A percentile compares a stretch with the other conserved stretches of the same genome.
Conservation (phyloP, 2,113 vertebrate genomes). For the Chiloscyllium plagiosum region DNA sequence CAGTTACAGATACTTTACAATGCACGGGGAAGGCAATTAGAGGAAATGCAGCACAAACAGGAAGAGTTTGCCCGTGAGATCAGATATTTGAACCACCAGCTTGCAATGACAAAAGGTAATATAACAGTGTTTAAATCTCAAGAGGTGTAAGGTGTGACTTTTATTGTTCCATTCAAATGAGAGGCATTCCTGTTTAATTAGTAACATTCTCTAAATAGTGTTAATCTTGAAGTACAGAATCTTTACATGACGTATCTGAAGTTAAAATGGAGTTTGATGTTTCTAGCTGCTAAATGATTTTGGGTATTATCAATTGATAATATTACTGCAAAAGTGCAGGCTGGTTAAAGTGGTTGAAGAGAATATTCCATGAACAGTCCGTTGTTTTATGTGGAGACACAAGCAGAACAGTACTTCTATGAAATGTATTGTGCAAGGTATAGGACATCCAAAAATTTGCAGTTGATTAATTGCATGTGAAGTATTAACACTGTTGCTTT, state of each 20-base stretch:
- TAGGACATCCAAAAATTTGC: neutral
- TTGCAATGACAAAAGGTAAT: constrained; percentile 80
- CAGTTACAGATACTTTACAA: constrained; percentile 85
- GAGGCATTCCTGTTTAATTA: neutral
- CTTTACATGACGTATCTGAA: neutral
- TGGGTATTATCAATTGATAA: neutral
- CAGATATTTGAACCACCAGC: constrained; percentile 85
- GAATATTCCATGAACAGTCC: neutral
- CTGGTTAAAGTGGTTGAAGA: neutral
- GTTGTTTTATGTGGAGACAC: neutral
- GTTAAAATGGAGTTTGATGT: neutral
- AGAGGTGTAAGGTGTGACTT: neutral
- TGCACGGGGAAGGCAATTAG: constrained; percentile 78
- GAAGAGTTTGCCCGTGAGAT: constrained; percentile 77
- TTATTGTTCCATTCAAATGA: neutral
- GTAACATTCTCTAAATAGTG: neutral
- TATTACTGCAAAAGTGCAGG: neutral
- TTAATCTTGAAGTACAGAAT: neutral
- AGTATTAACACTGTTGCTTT: neutral
- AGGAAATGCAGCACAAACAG: constrained; percentile 74
- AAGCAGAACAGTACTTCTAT: neutral
- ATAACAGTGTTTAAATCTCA: too few relatives aligned
- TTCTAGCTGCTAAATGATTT: neutral
- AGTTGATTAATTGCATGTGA: neutral
- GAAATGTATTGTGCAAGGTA: neutral